Percentiles rank a stretch among this genome's conserved stretches.
Evolutionary conservation across 1,140 invertebrate species (phyloP).

Genomic region (Microvelia longipes): DNA sequence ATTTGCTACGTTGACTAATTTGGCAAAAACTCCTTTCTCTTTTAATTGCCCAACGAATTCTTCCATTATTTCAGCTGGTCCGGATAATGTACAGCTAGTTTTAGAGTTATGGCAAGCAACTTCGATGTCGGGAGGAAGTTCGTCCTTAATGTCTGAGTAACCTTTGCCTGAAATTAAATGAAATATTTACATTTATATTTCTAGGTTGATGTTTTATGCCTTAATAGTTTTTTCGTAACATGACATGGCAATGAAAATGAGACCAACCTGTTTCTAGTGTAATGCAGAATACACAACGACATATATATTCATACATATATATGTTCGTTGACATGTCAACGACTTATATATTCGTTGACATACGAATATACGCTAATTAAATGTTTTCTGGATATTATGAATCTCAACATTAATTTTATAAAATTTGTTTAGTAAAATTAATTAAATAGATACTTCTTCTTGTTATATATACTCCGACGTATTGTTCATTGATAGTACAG

Average conservation of each 20-base stretch:
- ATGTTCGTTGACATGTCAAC: not conserved
- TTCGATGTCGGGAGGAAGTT: slow-evolving; percentile 45
- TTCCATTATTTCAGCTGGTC: slow-evolving; percentile 37
- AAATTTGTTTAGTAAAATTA: too few relatives aligned
- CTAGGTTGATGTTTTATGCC: slow-evolving; percentile 7
- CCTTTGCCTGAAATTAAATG: slow-evolving; percentile 26
- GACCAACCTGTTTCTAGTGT: too few relatives aligned
- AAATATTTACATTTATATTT: slow-evolving; percentile 16
- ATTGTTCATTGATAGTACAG: too few relatives aligned
- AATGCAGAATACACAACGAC: not conserved
- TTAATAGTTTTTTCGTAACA: too few relatives aligned
- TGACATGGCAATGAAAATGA: too few relatives aligned
- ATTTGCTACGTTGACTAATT: slow-evolving; percentile 48
- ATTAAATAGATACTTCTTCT: too few relatives aligned
- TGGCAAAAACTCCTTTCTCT: slow-evolving; percentile 42
- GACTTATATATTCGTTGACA: too few relatives aligned
- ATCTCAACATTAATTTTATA: too few relatives aligned
- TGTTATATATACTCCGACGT: too few relatives aligned
- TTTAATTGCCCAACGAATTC: slow-evolving; percentile 32
- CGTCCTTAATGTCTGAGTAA: slow-evolving; percentile 33
- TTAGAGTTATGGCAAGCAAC: slow-evolving; percentile 53
- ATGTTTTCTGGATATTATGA: too few relatives aligned
- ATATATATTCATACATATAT: not conserved
- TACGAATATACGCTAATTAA: too few relatives aligned
- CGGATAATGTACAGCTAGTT: slow-evolving; percentile 53